Evolutionary conservation across 2,888 invertebrate genomes (phyloP), one percentile per base, ranked within the genome.

Genomic region (Nomada goodeniana): DNA sequence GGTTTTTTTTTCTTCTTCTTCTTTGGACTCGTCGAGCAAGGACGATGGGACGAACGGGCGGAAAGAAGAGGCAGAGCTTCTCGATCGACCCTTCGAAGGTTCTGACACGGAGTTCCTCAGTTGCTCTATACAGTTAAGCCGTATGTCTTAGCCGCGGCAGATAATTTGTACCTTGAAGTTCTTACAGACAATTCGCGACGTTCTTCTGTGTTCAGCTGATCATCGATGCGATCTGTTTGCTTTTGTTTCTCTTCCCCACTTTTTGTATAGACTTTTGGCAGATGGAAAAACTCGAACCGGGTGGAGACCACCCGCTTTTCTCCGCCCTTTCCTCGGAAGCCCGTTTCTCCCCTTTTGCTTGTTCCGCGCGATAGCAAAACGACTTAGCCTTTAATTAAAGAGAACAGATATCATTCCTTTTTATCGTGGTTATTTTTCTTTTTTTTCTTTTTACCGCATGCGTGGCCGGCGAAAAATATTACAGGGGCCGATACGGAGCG

Each of bases 391-490:
- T 77, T 82, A 20, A 82, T 74, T 71, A 52, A 82, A 53, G 4
- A 47, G 36, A 60, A 71, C 44, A 79, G 60, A 71, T 42, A 74
- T 83, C 82, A 83, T 83, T 83, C 83, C 83, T 83, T 78, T 82
- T 74, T 75, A 78, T 55, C 82, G 26, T 64, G 70, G n/a, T n/a
- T n/a, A n/a, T 23, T 23, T 23, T 23, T 23, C 1, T 26, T 70
- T 70, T 73, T 74, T 77, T 82, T 50, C 78, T 78, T 53, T 10
- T 47, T 15, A 76, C 74, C 60, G 67, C 61, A 69, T 71, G 53
- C 52, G 70, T 73, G 70, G 65, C 61, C 69, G 72, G 47, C 13
- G 79, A 65, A 60, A 55, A 42, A 63, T 47, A 15, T 15, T 23
- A 44, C 61, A 42, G 44, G 50, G 53, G 52, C 29, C 70, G 63